Evolutionary conservation across 2,797 vertebrate species (phyloP).

Genomic region (Lepus oiostolus): DNA sequence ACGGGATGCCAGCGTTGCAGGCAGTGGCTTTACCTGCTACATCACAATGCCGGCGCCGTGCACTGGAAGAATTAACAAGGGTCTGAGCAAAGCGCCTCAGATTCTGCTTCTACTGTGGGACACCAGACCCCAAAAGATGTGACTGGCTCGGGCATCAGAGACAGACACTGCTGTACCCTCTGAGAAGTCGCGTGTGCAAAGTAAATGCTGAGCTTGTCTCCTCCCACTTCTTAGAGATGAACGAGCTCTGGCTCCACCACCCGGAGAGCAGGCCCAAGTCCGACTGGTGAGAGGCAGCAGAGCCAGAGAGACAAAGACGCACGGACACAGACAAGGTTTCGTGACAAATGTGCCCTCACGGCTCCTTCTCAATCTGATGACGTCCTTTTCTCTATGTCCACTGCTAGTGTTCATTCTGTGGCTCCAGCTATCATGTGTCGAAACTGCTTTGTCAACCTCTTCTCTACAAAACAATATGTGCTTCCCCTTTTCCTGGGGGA

Average conservation of each 20-base stretch:
- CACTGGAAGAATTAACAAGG: background rate
- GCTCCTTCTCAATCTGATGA: slow-evolving; percentile 36
- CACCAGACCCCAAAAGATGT: slow-evolving; percentile 26
- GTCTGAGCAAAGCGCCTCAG: slow-evolving; percentile 38
- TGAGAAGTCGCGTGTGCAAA: too few relatives aligned
- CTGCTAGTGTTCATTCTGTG: slow-evolving; percentile 40
- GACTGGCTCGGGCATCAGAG: background rate
- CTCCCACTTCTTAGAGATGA: slow-evolving; percentile 1
- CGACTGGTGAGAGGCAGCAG: background rate
- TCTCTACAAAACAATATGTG: slow-evolving; percentile 34
- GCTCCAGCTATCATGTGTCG: slow-evolving; percentile 21
- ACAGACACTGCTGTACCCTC: background rate
- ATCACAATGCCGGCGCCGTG: background rate
- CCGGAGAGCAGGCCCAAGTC: background rate
- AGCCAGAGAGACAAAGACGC: slow-evolving; percentile 7
- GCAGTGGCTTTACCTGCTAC: too few relatives aligned
- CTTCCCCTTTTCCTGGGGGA: slow-evolving; percentile 49
- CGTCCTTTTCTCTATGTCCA: slow-evolving; percentile 55
- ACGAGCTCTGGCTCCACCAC: background rate
- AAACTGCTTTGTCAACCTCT: slow-evolving; percentile 66
- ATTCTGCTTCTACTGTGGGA: slow-evolving; percentile 43
- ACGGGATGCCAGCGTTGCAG: too few relatives aligned
- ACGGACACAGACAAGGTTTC: slow-evolving; percentile 22
- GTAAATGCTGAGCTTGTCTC: background rate
- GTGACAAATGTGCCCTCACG: slow-evolving; percentile 6